phyloP scores from a whole-genome alignment of 2,113 vertebrate species.

The Halcyon malimbica region DNA sequence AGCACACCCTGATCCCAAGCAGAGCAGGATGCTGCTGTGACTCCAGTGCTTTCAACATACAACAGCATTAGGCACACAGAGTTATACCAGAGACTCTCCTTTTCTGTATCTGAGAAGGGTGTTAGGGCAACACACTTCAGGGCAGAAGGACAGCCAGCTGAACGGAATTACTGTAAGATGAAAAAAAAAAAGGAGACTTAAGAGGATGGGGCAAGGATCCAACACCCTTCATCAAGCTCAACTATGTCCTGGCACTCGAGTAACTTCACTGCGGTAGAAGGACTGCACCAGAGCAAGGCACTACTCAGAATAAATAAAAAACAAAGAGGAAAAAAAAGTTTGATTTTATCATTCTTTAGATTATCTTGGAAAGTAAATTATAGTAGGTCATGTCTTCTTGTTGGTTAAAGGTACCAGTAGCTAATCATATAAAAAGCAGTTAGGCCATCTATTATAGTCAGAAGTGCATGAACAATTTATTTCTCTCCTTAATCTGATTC shows the following conservation, averaged over 20 bases:
- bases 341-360: background rate
- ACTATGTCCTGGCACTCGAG: fast-evolving
- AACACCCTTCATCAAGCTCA: background rate
- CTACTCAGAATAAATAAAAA: background rate
- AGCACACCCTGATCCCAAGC: background rate
- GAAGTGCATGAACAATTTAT: background rate
- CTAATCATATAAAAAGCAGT: background rate
- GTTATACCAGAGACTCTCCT: background rate
- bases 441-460: background rate
- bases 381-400: background rate
- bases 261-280: background rate
- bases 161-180: background rate
- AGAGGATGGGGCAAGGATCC: background rate
- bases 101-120: background rate
- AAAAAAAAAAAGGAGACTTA: background rate
- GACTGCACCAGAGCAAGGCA: background rate
- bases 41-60: background rate
- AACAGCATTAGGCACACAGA: background rate
- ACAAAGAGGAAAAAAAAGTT: background rate
- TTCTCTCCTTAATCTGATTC: background rate
- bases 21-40: background rate
- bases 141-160: background rate
- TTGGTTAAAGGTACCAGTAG: background rate
- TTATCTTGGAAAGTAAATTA: background rate
- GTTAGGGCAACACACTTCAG: background rate